Evolutionary conservation across 2,888 invertebrate genomes (phyloP).

Genomic region (Cantharis nigra): DNA sequence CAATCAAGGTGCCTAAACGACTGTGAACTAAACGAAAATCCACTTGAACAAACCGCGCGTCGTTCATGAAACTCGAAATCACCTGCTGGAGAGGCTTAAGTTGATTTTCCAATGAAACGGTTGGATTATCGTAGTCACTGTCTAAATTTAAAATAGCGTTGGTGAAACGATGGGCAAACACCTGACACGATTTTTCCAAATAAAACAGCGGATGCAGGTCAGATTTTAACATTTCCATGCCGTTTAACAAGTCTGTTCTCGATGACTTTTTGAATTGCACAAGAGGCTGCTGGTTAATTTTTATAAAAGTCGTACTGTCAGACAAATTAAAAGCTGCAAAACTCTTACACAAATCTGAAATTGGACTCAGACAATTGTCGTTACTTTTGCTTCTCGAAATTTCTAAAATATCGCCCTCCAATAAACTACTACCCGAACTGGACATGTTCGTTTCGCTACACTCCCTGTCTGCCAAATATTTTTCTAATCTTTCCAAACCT

Average conservation of each 20-base stretch:
- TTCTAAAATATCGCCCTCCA: not conserved
- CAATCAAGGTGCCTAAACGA: slow-evolving; percentile 66
- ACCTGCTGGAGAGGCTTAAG: slow-evolving; percentile 71
- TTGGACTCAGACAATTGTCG: slow-evolving; percentile 55
- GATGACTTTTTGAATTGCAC: not conserved
- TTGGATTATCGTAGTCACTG: slow-evolving; percentile 49
- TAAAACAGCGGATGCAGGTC: slow-evolving; percentile 57
- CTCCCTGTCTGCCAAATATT: slow-evolving; percentile 62
- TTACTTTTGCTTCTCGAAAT: not conserved
- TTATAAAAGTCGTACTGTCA: slow-evolving; percentile 40
- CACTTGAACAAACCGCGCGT: slow-evolving; percentile 62
- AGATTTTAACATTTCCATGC: slow-evolving; percentile 30
- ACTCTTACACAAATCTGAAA: slow-evolving; percentile 64
- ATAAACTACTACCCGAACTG: not conserved
- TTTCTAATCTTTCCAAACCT: slow-evolving; percentile 77
- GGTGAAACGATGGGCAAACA: slow-evolving; percentile 72
- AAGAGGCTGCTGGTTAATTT: not conserved
- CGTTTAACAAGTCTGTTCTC: slow-evolving; percentile 2
- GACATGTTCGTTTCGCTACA: not conserved
- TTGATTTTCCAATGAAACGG: slow-evolving; percentile 66
- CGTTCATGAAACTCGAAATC: slow-evolving; percentile 71
- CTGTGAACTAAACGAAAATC: slow-evolving; percentile 71
- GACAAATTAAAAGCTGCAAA: slow-evolving; percentile 62
- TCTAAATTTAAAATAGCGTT: slow-evolving; percentile 61
- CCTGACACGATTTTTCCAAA: slow-evolving; percentile 66